Evolutionary conservation across 2,113 vertebrate species (phyloP), one percentile per base, ranked within the genome.

Genomic region (Clupea harengus): DNA sequence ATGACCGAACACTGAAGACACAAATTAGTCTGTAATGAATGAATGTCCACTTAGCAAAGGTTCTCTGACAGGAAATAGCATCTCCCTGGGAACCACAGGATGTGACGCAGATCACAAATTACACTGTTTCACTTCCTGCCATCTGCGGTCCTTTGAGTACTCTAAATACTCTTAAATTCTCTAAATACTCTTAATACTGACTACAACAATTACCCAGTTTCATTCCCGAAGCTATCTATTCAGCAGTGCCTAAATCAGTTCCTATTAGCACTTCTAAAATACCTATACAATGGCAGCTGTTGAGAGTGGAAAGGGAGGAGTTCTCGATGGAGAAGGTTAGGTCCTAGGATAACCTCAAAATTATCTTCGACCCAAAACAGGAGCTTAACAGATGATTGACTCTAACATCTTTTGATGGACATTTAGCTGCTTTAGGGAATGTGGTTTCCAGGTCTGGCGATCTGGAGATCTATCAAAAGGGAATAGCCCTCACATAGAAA

Each of bases 71-170:
- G 88, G 86, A 85, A 85, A 84, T 86, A 32, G 78, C 54, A 60
- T 86, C 82, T 84, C 86, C 84, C 83, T 81, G 78, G 88, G 85
- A 89, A 87, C 67, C 72, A 86, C 78, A 83, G 84, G 87, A 86
- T 49, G 81, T 84, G 88, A 87, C 84, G 60, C 57, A 80, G 80
- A 28, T 45, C 83, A 54, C 81, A n/a, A 64, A 32, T 46, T 85
- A 87, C 78, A 87, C 83, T 85, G 81, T 82, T 54, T 88, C 83
- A 84, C 83, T 89, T 89, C 88, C 84, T 89, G 88, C 57, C 84
- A 18, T 84, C 47, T 50, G 8, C 64, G 1, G 64, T 72, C 64
- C 64, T 72, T 72, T 72, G 25, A 72, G 64, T 32, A 72, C 20
- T 72, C n/a, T n/a, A n/a, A n/a, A 64, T 64, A 64, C 6, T 5